Evolutionary conservation across 2,797 vertebrate genomes (phyloP), one percentile per base, ranked within the genome.

Genomic region (Alauda arvensis): DNA sequence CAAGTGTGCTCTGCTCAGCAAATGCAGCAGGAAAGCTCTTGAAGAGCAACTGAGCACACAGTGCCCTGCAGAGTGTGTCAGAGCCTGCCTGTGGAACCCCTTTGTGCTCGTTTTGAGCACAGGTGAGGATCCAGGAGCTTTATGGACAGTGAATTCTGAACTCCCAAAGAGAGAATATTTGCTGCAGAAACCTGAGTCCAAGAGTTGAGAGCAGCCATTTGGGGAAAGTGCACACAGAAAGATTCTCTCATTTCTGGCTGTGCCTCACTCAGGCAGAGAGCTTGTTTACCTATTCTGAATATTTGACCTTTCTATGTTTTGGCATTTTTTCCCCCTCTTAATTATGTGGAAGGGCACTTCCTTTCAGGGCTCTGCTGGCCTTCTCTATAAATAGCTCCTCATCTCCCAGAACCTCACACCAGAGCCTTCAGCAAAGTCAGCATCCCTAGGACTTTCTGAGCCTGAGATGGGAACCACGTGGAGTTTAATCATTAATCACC

Each of bases 401-500:
- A 17, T 14, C 6, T 85, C 89, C 83, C 94, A 96, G 94, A 96
- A 94, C 90, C 93, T 91, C 57, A 4, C 87, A 81, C 91, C 48
- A 14, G 93, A 95, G 92, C 93, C 97, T 96, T 95, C 92, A 96
- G 97, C 97, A 94, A 97, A 97, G 96, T 97, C 97, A 97, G 97
- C 97, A 97, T 96, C 96, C 93, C 84, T 75, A 97, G 95, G 96
- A 96, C 95, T 96, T 95, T 96, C 89, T 83, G 91, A 94, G 94
- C 91, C 94, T 94, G 94, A 97, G 95, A 95, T 95, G 94, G 91
- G 92, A 96, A 95, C 95, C 85, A 91, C 93, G 95, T 96, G 96
- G 94, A 33, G 76, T 93, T 96, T 97, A 94, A 97, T 98, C 98
- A 99, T 99, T 99, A 99, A 99, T 99, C 99, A 99, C 96, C 84